Base-by-base conservation (phyloP, 2,888 invertebrate genomes). In the Lasioglossum marginatum region DNA sequence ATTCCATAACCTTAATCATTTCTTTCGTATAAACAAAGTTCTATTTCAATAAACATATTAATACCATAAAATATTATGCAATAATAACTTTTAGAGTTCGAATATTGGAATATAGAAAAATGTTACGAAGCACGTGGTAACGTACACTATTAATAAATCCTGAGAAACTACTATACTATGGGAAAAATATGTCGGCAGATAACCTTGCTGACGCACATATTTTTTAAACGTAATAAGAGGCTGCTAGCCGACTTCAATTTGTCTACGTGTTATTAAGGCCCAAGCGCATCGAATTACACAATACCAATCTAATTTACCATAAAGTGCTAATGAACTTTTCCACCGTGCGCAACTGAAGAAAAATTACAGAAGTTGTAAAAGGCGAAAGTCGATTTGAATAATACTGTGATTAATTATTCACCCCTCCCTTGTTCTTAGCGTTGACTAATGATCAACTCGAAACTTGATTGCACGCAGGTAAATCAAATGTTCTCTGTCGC, bases 371-470 rank as follows among this genome's bases (percentile, higher is more conserved):
- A 87, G 90, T 86, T 79, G 71, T 85, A 75, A 85, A 84, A 79
- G 82, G 76, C 87, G 85, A 83, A 79, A 81, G 77, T 73, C 68
- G 73, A 91, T 91, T 92, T 92, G 90, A 90, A 92, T 92, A 92
- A 91, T 90, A 91, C 82, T 81, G 84, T 86, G 90, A 90, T 92
- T 90, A 92, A 90, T 92, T 90, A 92, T 86, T 92, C 92, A 90
- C 81, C 66, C 77, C 74, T 79, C 77, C 78, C 81, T 87, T 48
- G 77, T 86, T 87, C 75, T 45, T 34, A 71, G 45, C 84, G 79
- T 82, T 88, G 86, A 90, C 88, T 89, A 91, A 90, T 87, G 88
- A 83, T 82, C 76, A 81, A 83, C 75, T 86, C 73, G 79, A 79
- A 88, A 82, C 86, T 81, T 74, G 88, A 89, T 89, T 75, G 71